These are phyloP conservation scores for Microplitis deprimator DNA, from an alignment of 2,888 invertebrate species.

Conservation along the genomic window DNA sequence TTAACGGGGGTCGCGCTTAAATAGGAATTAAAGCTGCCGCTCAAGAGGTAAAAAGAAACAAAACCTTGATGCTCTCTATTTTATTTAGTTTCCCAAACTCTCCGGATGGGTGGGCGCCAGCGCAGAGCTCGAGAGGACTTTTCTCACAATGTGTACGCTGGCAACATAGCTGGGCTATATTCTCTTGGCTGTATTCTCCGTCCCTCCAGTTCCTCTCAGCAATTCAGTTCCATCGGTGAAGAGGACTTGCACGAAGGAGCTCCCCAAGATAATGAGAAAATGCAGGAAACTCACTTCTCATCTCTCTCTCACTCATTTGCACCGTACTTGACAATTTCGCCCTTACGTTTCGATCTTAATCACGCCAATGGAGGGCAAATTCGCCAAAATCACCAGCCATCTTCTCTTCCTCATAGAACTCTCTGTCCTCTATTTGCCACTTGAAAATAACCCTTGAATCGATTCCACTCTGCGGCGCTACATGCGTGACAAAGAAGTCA, in stretches of 20 bases:
- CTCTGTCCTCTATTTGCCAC: slow-evolving; percentile 46
- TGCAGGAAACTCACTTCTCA: slow-evolving; percentile 53
- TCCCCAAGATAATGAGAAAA: slow-evolving; percentile 60
- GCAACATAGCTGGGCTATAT: background rate
- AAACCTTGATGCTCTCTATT: slow-evolving; percentile 42
- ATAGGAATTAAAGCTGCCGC: slow-evolving; percentile 19
- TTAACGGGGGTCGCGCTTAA: background rate
- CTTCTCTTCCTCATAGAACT: background rate
- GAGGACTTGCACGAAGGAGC: slow-evolving; percentile 41
- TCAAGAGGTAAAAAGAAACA: slow-evolving; percentile 25
- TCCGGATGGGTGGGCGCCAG: too few species aligned
- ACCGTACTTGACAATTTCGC: slow-evolving; percentile 33
- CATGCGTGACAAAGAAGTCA: slow-evolving; percentile 26
- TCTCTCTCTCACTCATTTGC: slow-evolving; percentile 31
- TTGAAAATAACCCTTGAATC: slow-evolving; percentile 24
- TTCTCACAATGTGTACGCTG: slow-evolving; percentile 4
- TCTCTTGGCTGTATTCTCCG: slow-evolving; percentile 10
- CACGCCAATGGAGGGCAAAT: slow-evolving; percentile 51
- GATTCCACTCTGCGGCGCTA: background rate
- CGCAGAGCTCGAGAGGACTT: background rate
- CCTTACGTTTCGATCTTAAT: slow-evolving; percentile 54
- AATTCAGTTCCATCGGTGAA: slow-evolving; percentile 20
- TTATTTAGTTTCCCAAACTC: slow-evolving; percentile 51
- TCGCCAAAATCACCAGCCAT: slow-evolving; percentile 52
- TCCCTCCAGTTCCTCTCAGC: slow-evolving; percentile 29